Evolutionary conservation across 2,888 invertebrate genomes (phyloP).

Genomic region (Philereme transversata): DNA sequence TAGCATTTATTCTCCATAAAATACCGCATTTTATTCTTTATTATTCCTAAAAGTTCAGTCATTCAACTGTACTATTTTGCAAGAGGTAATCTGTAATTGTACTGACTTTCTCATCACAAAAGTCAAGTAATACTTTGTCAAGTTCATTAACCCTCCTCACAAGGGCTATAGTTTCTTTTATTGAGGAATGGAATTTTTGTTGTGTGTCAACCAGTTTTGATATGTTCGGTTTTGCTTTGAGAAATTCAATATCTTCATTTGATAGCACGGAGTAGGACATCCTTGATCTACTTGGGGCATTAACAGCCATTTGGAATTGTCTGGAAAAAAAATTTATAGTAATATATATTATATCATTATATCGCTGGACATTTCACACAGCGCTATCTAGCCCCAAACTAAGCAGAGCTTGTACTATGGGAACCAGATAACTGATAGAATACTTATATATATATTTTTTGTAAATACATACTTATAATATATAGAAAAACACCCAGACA

Average conservation of each 20-base stretch:
- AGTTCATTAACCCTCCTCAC: conserved; percentile 57
- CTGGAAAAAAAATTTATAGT: conserved; percentile 58
- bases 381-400: too few relatives aligned
- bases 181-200: conserved; percentile 60
- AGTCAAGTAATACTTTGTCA: conserved; percentile 59
- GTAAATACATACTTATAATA: too few relatives aligned
- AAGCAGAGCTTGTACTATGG: too few relatives aligned
- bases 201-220: conserved; percentile 66
- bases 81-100: conserved; percentile 67
- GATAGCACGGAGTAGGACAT: conserved; percentile 67
- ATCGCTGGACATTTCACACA: too few relatives aligned
- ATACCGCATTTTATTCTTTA: conserved; percentile 22
- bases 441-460: too few relatives aligned
- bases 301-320: conserved; percentile 64
- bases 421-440: too few relatives aligned
- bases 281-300: conserved; percentile 57
- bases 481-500: too few relatives aligned
- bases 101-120: conserved; percentile 60
- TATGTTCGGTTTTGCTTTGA: conserved; percentile 69
- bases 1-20: too few relatives aligned
- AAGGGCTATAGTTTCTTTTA: conserved; percentile 57
- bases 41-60: conserved; percentile 11
- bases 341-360: too few relatives aligned
- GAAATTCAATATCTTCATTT: conserved; percentile 73
- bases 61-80: conserved; percentile 63